Base-by-base conservation (phyloP, 2,113 vertebrate genomes). In the Psammodynastes pulverulentus region DNA sequence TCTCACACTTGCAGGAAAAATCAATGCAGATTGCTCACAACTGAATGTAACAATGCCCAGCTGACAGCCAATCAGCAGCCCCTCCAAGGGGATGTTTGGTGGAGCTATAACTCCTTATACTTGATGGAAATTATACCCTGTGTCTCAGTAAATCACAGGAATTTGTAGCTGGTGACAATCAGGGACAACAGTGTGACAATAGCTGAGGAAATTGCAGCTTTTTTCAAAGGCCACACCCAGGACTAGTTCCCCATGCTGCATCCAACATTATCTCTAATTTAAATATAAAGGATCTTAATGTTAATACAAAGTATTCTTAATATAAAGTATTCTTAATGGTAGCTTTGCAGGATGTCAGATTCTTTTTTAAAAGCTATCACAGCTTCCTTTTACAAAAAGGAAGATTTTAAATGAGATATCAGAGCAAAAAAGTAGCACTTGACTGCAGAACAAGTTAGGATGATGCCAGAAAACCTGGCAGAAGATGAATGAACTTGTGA, bases 221-320 rank as follows among this genome's bases (percentile, higher is more conserved):
- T 86, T 97, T 95, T 95, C 95, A 91, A 86, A 90, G 1, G 95
- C 91, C 94, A 96, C 97, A 96, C 96, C 96, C 97, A 93, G 93
- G 17, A 86, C 91, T 94, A 94, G 96, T 95, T 97, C 95, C 91
- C 93, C 48, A 72, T 90, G 93, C 95, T 96, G 96, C 97, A 94
- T 95, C 94, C 39, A 56, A 95, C 93, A 97, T 97, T 97, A 97
- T 95, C 95, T 96, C 93, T 96, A 97, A 97, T 98, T 98, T 98
- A 95, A 97, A 97, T 96, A 97, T 96, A 97, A 97, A 95, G 85
- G 87, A 34, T 93, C 46, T 94, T 97, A 97, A 97, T 97, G 95
- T 97, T 84, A 93, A 95, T n/a, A n/a, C n/a, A n/a, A n/a, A n/a
- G n/a, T n/a, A n/a, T n/a, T n/a, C n/a, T n/a, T n/a, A n/a, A n/a